These are phyloP conservation scores for Probosciger aterrimus DNA, from an alignment of 2,113 vertebrate species.

Conservation along the genomic window DNA sequence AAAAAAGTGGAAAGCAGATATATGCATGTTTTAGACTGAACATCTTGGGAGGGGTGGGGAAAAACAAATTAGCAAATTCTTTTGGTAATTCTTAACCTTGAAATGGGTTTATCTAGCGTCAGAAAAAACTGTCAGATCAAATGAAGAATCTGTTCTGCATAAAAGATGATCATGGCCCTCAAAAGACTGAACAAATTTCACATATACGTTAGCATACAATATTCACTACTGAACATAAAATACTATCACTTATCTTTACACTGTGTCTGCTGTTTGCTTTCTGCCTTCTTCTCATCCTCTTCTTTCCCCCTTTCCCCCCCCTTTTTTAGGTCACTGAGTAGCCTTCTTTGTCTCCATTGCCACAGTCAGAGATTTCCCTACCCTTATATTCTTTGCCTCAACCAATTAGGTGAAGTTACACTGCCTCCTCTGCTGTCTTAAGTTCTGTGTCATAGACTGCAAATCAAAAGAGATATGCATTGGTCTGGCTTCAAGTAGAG, in stretches of 20 bases:
- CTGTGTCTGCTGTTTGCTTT: background rate
- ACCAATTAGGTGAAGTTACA: background rate
- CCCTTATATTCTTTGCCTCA: background rate
- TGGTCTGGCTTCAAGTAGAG: background rate
- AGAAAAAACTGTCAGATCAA: background rate
- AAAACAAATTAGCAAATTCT: background rate
- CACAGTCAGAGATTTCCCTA: background rate
- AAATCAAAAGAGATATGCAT: background rate
- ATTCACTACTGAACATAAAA: background rate
- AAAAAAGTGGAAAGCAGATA: background rate
- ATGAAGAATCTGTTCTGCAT: background rate
- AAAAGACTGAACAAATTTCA: background rate
- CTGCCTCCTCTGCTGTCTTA: background rate
- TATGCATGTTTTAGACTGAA: background rate
- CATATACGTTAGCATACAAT: background rate
- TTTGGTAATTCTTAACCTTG: background rate
- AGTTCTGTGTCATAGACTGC: background rate
- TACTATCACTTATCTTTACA: background rate
- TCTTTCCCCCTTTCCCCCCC: background rate
- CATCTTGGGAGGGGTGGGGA: rapidly evolving
- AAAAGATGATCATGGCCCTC: background rate
- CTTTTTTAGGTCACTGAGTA: background rate
- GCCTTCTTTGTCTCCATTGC: background rate
- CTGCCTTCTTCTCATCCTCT: background rate
- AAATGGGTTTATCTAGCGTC: background rate